Conservation (phyloP, 2,888 invertebrate genomes). For the Cryptophagus acutangulus region DNA sequence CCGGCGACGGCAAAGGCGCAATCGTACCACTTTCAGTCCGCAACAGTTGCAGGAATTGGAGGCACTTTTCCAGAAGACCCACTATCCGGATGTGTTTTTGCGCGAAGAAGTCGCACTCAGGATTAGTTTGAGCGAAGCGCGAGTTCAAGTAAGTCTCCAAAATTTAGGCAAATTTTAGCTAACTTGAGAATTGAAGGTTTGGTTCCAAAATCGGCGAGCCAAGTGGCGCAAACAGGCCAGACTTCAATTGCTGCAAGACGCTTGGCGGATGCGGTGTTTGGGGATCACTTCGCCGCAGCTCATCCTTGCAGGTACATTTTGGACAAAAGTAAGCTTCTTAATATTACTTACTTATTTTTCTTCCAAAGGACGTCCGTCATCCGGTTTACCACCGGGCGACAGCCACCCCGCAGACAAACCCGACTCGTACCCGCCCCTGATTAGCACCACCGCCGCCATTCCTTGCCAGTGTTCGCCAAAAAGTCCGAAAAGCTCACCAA, state of each 20-base stretch:
- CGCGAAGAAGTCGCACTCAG: conserved; percentile 88
- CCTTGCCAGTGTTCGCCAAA: conserved; percentile 43
- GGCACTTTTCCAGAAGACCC: conserved; percentile 88
- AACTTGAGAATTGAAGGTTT: conserved; percentile 58
- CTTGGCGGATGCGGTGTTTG: conserved; percentile 85
- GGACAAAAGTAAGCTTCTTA: conserved; percentile 1
- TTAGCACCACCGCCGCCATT: conserved; percentile 33
- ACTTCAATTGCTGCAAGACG: conserved; percentile 79
- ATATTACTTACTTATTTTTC: conserved; percentile 7
- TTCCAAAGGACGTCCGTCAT: neutral
- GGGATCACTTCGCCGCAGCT: conserved; percentile 52
- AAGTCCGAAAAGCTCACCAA: conserved; percentile 34
- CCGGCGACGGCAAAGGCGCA: conserved; percentile 78
- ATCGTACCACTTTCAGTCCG: conserved; percentile 90
- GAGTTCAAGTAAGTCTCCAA: conserved; percentile 70
- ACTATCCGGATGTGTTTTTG: conserved; percentile 85
- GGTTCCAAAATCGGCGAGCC: conserved; percentile 88
- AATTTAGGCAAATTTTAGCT: neutral
- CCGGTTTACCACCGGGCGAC: neutral
- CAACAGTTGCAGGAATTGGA: conserved; percentile 90
- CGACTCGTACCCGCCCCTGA: conserved; percentile 12
- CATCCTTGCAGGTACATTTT: conserved; percentile 39
- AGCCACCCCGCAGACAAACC: neutral
- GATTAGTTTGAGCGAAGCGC: conserved; percentile 86
- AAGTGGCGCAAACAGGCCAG: conserved; percentile 90